Evolutionary conservation across 2,888 invertebrate genomes (phyloP).

Genomic region (Rhaphigaster nebulosa): DNA sequence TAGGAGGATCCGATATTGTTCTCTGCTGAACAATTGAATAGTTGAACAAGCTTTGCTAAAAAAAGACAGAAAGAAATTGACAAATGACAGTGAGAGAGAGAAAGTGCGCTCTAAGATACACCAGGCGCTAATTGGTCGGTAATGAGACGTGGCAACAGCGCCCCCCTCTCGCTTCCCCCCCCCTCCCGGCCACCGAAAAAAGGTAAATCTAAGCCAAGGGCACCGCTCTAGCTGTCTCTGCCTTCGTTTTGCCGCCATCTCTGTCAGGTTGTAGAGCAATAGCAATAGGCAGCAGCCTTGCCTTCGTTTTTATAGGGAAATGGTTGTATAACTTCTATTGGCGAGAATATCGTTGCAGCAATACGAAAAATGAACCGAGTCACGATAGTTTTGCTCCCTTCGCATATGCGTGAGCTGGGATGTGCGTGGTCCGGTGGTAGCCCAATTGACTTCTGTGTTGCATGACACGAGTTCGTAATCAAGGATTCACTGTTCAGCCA

Average conservation of each 20-base stretch:
- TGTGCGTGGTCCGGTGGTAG: not conserved
- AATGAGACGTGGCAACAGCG: constrained; percentile 44
- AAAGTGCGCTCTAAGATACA: not conserved
- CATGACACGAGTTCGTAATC: not conserved
- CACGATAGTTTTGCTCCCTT: not conserved
- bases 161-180: not conserved
- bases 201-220: constrained; percentile 41
- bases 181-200: not conserved
- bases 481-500: not conserved
- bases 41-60: too few species aligned
- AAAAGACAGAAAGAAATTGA: not conserved
- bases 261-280: not conserved
- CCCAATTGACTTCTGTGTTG: not conserved
- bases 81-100: not conserved
- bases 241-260: not conserved
- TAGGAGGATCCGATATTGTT: too few species aligned
- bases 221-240: not conserved
- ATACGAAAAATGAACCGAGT: not conserved
- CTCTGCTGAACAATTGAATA: too few species aligned
- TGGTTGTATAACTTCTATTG: too few species aligned
- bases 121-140: constrained; percentile 40
- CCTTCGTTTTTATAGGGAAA: not conserved
- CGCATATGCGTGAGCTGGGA: not conserved
- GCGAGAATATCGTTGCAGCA: not conserved
- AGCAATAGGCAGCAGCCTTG: not conserved